Percentiles rank a stretch among this genome's conserved stretches.
These are phyloP conservation scores for Drosophila insularis DNA, from an alignment of 1,140 invertebrate genomes.

Conservation along the genomic window DNA sequence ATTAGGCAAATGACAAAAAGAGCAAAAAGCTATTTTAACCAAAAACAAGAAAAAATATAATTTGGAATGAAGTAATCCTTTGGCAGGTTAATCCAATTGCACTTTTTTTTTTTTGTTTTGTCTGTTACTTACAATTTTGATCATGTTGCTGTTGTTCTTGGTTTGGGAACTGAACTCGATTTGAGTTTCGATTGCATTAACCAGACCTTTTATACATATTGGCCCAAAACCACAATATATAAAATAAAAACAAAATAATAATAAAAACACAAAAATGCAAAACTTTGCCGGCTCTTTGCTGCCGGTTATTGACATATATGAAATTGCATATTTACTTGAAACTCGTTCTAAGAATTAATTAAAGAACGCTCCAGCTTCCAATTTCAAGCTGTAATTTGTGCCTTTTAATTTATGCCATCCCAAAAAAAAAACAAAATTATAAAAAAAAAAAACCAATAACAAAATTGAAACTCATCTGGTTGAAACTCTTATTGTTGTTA, in stretches of 20 bases:
- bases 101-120: constrained; percentile 6
- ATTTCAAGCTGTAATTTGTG: constrained; percentile 49
- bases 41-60: background rate
- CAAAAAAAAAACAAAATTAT: constrained; percentile 6
- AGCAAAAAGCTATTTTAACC: constrained; percentile 37
- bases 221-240: constrained; percentile 28
- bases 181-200: constrained; percentile 44
- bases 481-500: constrained; percentile 4
- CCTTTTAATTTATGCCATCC: constrained; percentile 43
- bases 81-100: background rate
- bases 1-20: constrained; percentile 41
- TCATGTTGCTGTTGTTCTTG: constrained; percentile 46
- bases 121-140: constrained; percentile 56
- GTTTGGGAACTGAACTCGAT: constrained; percentile 33
- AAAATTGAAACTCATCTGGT: constrained; percentile 14
- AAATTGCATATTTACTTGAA: constrained; percentile 51
- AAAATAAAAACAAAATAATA: no score
- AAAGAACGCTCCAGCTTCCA: constrained; percentile 49
- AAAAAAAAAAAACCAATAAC: background rate
- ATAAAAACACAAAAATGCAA: background rate
- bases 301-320: constrained; percentile 65
- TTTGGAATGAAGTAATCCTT: constrained; percentile 33
- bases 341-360: constrained; percentile 79
- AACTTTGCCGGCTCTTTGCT: constrained; percentile 55
- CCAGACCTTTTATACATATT: constrained; percentile 63